Conservation (phyloP, 2,888 invertebrate species). For the Escarpia spicata region DNA sequence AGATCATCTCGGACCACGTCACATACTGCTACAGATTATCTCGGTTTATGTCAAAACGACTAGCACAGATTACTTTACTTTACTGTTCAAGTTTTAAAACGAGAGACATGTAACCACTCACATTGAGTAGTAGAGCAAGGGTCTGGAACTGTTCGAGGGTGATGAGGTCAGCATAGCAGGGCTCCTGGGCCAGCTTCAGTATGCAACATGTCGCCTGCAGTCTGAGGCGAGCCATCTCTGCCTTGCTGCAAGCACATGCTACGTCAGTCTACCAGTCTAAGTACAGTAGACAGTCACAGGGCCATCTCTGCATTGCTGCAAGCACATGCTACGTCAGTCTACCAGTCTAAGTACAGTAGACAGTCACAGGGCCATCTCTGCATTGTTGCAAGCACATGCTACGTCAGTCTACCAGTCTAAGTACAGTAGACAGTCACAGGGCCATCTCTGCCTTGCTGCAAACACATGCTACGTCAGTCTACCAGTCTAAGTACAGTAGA, state of each 20-base stretch:
- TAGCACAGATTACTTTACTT: too few species aligned
- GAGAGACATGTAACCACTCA: constrained; percentile 66
- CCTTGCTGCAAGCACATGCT: constrained; percentile 51
- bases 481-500: too few species aligned
- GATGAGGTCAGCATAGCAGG: constrained; percentile 93
- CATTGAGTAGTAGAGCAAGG: constrained; percentile 88
- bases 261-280: background rate
- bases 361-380: background rate
- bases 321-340: background rate
- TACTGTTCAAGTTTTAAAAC: background rate
- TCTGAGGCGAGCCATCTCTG: constrained; percentile 91
- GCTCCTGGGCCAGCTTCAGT: constrained; percentile 96
- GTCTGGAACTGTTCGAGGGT: constrained; percentile 95
- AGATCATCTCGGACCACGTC: too few species aligned
- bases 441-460: too few species aligned
- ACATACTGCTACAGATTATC: too few species aligned
- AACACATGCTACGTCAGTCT: too few species aligned
- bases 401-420: too few species aligned
- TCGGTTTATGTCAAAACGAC: too few species aligned
- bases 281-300: background rate
- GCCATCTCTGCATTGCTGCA: background rate
- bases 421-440: too few species aligned
- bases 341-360: background rate
- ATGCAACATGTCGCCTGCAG: constrained; percentile 93
- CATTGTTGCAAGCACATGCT: background rate